Conservation (phyloP, 2,113 vertebrate species). For the Macaca mulatta region DNA sequence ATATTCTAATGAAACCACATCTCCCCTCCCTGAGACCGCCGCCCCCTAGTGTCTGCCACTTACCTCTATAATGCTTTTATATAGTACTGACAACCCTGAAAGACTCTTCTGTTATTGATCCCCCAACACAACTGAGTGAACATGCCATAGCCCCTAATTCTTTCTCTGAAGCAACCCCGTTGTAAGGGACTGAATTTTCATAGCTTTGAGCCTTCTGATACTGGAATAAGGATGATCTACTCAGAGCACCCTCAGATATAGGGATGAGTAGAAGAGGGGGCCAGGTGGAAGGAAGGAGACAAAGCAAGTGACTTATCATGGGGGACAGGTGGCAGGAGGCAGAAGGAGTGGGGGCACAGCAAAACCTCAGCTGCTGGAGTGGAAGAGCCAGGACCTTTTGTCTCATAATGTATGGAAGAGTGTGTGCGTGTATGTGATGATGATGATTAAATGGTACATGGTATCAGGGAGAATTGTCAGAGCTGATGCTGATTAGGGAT, state of each 20-base stretch:
- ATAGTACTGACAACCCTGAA: background rate
- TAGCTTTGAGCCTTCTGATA: background rate
- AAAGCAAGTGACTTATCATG: background rate
- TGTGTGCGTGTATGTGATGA: constrained; percentile 78
- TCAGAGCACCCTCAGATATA: background rate
- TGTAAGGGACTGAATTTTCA: constrained; percentile 4
- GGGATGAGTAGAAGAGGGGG: constrained; percentile 29
- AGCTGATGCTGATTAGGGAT: constrained; percentile 71
- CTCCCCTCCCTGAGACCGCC: background rate
- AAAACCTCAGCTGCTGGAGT: constrained; percentile 73
- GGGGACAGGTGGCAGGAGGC: background rate
- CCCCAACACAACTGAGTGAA: background rate
- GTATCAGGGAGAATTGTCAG: constrained; percentile 71
- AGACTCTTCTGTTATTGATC: background rate
- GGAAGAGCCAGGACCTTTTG: constrained; percentile 69
- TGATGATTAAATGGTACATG: constrained; percentile 76
- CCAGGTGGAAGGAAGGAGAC: constrained; percentile 36
- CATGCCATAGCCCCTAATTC: background rate
- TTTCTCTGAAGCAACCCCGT: background rate
- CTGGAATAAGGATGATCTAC: background rate
- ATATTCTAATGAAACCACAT: background rate
- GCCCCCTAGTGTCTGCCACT: background rate
- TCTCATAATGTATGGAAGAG: constrained; percentile 76
- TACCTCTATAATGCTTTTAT: constrained; percentile 23
- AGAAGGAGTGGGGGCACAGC: background rate